phyloP scores from a whole-genome alignment of 1,140 invertebrate genomes.

The Radopholus similis region DNA sequence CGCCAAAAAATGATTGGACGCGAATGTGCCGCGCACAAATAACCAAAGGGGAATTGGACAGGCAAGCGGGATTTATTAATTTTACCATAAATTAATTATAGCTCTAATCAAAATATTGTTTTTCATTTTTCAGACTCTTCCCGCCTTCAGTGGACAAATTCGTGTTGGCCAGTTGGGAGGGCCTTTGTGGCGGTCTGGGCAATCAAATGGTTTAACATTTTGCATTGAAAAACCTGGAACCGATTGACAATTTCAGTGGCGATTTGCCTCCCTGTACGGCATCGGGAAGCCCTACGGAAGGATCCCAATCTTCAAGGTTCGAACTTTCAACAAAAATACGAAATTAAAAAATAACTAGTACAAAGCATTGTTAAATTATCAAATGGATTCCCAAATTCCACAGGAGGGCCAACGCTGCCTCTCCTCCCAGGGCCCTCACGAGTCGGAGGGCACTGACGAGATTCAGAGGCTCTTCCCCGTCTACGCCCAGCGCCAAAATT shows the following conservation, averaged over 20 bases:
- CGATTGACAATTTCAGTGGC: background rate
- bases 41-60: too few relatives aligned
- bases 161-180: background rate
- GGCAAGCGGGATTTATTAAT: too few relatives aligned
- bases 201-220: background rate
- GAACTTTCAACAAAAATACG: too few relatives aligned
- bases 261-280: slow-evolving; percentile 8
- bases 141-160: background rate
- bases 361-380: too few relatives aligned
- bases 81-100: too few relatives aligned
- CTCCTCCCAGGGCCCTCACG: background rate
- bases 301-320: too few relatives aligned
- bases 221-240: background rate
- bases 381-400: background rate
- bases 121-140: background rate
- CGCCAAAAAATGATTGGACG: too few relatives aligned
- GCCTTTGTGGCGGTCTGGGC: background rate
- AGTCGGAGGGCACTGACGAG: background rate
- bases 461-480: background rate
- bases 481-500: background rate
- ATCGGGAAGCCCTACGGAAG: slow-evolving; percentile 1
- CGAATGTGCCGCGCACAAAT: too few relatives aligned
- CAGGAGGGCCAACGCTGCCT: background rate
- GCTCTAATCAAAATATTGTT: background rate
- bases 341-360: too few relatives aligned